phyloP scores from a whole-genome alignment of 2,797 vertebrate genomes.

The Microcaecilia unicolor region DNA sequence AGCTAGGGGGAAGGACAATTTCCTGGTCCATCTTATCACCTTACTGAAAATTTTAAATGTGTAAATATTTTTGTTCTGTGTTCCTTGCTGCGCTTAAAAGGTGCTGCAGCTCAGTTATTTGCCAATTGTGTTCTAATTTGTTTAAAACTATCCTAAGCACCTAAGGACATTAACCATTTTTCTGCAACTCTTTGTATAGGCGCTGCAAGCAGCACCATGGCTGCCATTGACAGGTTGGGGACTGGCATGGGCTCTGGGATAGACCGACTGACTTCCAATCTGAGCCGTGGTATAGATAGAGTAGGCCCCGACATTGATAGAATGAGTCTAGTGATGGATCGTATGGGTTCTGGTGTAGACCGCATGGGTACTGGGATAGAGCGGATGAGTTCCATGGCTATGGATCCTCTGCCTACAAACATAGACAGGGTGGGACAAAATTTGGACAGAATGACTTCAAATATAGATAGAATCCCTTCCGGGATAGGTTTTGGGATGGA shows the following conservation, averaged over 20 bases:
- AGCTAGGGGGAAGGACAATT: too few relatives aligned
- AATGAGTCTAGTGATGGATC: conserved; percentile 80
- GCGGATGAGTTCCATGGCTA: conserved; percentile 71
- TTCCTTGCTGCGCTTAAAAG: too few relatives aligned
- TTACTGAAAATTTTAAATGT: too few relatives aligned
- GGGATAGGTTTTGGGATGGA: conserved; percentile 78
- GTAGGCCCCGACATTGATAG: conserved; percentile 75
- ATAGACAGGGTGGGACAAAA: conserved; percentile 79
- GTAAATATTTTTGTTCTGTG: too few relatives aligned
- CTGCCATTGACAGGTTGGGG: conserved; percentile 70
- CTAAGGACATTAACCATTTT: too few relatives aligned
- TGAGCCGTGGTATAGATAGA: conserved; percentile 68
- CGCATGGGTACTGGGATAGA: conserved; percentile 77
- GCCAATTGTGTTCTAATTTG: too few relatives aligned
- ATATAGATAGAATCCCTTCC: conserved; percentile 77
- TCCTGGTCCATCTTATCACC: too few relatives aligned
- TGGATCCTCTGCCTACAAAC: conserved; percentile 78
- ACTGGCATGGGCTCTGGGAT: conserved; percentile 69
- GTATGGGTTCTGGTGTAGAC: conserved; percentile 67
- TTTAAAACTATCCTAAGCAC: too few relatives aligned
- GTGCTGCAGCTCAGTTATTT: too few relatives aligned
- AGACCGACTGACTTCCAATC: conserved; percentile 57
- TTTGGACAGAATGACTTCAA: conserved; percentile 74
- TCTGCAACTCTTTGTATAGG: conserved; percentile 30
- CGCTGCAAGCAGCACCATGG: conserved; percentile 69